phyloP scores from a whole-genome alignment of 2,113 vertebrate species.

The Cavia aperea region DNA sequence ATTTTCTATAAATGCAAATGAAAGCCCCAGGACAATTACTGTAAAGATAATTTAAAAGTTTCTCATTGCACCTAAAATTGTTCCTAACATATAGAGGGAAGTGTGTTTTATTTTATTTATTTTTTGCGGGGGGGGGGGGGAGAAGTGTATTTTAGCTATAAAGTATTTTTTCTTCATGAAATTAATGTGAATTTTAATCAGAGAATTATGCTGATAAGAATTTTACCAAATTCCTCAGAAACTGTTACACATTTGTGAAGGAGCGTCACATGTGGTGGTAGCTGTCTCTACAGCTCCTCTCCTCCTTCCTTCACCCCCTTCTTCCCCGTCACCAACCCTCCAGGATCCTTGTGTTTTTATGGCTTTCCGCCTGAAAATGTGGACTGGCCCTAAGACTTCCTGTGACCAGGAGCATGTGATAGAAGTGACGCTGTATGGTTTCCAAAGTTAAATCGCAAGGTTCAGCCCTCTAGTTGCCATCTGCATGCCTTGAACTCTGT shows the following conservation, averaged over 20 bases:
- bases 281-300: neutral
- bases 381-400: neutral
- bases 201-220: neutral
- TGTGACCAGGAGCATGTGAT: neutral
- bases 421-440: neutral
- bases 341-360: neutral
- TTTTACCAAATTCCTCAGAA: neutral
- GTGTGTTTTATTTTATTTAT: neutral
- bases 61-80: neutral
- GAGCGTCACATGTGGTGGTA: neutral
- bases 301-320: too few species aligned
- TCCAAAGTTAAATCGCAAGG: neutral
- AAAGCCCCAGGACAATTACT: neutral
- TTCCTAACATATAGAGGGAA: constrained; percentile 12
- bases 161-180: constrained; percentile 18
- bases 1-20: neutral
- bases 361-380: neutral
- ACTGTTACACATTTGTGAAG: neutral
- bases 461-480: neutral
- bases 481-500: neutral
- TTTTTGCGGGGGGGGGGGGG: too few species aligned
- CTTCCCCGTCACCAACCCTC: neutral
- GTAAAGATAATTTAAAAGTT: constrained; percentile 16
- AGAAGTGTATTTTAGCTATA: neutral
- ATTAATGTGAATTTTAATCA: constrained; percentile 43